phyloP scores from a whole-genome alignment of 2,888 invertebrate genomes.

The Drosophila setosimentum region DNA sequence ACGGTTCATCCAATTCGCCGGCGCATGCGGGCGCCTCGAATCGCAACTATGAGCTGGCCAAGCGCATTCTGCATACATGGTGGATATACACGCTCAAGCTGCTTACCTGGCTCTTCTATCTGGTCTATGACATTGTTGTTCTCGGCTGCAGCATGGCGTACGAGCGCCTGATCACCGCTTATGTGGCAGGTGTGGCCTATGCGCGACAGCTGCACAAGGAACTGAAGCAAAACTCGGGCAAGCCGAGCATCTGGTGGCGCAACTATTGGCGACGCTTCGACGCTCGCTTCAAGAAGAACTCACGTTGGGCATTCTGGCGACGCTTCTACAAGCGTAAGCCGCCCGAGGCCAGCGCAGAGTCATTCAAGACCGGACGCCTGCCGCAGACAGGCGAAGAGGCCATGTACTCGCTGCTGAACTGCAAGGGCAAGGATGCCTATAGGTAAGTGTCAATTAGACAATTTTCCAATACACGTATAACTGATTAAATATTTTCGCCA shows the following conservation, averaged over 20 bases:
- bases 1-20: constrained; percentile 68
- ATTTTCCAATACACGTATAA: neutral
- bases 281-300: constrained; percentile 83
- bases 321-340: constrained; percentile 85
- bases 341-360: constrained; percentile 82
- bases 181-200: constrained; percentile 72
- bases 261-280: constrained; percentile 83
- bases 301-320: constrained; percentile 84
- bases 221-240: constrained; percentile 83
- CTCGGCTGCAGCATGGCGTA: constrained; percentile 87
- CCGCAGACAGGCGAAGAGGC: constrained; percentile 97
- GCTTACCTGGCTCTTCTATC: constrained; percentile 91
- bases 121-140: constrained; percentile 92
- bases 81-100: constrained; percentile 87
- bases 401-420: constrained; percentile 95
- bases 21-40: constrained; percentile 72
- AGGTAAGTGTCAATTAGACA: constrained; percentile 86
- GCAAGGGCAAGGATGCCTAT: constrained; percentile 98
- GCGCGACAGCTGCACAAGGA: constrained; percentile 81
- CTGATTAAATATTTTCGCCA: neutral
- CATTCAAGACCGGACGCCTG: constrained; percentile 86
- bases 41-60: constrained; percentile 86
- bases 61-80: constrained; percentile 87
- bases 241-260: constrained; percentile 83
- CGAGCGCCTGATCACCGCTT: constrained; percentile 79